Percentiles rank a stretch among this genome's conserved stretches.
phyloP scores from a whole-genome alignment of 2,888 invertebrate species.

The Chrysolina americana region DNA sequence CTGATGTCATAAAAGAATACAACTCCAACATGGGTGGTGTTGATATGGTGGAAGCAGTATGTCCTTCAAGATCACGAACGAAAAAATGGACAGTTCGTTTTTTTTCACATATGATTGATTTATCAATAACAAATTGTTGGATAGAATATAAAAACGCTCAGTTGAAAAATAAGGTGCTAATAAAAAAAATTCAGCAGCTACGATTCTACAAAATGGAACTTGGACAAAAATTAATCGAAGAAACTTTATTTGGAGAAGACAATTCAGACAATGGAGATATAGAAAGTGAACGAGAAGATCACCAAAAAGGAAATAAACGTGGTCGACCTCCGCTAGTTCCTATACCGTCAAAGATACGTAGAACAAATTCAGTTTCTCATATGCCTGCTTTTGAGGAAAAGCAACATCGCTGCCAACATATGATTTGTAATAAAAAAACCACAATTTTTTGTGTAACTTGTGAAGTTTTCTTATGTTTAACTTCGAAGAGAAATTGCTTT shows the following conservation, averaged over 20 bases:
- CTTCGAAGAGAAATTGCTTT: background rate
- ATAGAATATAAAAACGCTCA: background rate
- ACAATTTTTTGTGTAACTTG: background rate
- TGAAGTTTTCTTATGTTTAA: background rate
- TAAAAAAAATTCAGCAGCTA: constrained; percentile 17
- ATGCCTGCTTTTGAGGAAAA: constrained; percentile 5
- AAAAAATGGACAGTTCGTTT: constrained; percentile 13
- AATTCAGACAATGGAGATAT: constrained; percentile 15
- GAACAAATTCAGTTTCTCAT: background rate
- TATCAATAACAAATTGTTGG: constrained; percentile 5
- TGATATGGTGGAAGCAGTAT: no score
- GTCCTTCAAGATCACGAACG: background rate
- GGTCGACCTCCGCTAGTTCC: constrained; percentile 12
- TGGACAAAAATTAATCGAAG: constrained; percentile 11
- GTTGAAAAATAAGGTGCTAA: background rate
- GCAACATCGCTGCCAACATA: background rate
- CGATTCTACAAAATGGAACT: constrained; percentile 14
- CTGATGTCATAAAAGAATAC: no score
- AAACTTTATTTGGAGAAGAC: constrained; percentile 14
- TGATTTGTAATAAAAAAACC: background rate
- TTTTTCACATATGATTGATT: constrained; percentile 2
- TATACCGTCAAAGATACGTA: background rate
- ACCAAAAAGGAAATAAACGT: background rate
- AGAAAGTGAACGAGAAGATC: constrained; percentile 1
- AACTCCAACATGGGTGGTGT: no score